phyloP scores from a whole-genome alignment of 1,140 invertebrate species.

The Belonocnema kinseyi region DNA sequence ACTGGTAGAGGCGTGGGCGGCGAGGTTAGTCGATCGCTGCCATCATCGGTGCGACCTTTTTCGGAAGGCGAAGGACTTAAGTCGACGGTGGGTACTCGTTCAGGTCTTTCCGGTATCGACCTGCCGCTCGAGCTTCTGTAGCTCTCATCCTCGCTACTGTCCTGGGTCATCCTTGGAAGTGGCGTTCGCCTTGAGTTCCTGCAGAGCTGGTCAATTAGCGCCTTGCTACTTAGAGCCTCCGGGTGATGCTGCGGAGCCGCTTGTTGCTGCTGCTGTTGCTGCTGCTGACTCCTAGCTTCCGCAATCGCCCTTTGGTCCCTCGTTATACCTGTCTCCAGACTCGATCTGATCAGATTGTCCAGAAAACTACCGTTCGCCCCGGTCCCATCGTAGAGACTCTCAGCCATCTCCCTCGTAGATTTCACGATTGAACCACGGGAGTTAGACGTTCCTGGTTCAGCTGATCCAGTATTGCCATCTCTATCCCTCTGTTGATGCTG shows the following conservation, averaged over 20 bases:
- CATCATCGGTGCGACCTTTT: conserved; percentile 61
- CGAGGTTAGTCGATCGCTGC: conserved; percentile 69
- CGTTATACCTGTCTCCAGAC: conserved; percentile 80
- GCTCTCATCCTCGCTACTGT: conserved; percentile 72
- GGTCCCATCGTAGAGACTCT: conserved; percentile 79
- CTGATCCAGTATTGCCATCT: conserved; percentile 32
- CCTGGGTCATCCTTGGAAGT: conserved; percentile 70
- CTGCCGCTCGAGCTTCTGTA: conserved; percentile 60
- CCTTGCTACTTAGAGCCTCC: conserved; percentile 73
- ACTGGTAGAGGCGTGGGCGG: conserved; percentile 67
- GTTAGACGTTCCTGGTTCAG: conserved; percentile 64
- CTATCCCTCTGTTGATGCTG: conserved; percentile 58
- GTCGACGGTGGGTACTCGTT: conserved; percentile 72
- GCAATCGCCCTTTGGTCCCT: conserved; percentile 64
- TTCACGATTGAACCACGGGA: conserved; percentile 72
- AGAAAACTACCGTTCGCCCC: conserved; percentile 85
- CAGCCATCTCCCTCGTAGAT: conserved; percentile 78
- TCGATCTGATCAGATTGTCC: conserved; percentile 88
- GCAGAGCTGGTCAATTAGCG: conserved; percentile 83
- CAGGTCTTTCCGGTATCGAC: conserved; percentile 67
- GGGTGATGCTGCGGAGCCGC: conserved; percentile 59
- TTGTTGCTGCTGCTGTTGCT: conserved; percentile 53
- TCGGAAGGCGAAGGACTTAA: conserved; percentile 71
- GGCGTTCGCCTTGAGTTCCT: conserved; percentile 79
- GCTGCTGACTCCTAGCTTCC: conserved; percentile 56